Evolutionary conservation across 2,797 vertebrate genomes (phyloP).

Genomic region (Coregonus suidteri): DNA sequence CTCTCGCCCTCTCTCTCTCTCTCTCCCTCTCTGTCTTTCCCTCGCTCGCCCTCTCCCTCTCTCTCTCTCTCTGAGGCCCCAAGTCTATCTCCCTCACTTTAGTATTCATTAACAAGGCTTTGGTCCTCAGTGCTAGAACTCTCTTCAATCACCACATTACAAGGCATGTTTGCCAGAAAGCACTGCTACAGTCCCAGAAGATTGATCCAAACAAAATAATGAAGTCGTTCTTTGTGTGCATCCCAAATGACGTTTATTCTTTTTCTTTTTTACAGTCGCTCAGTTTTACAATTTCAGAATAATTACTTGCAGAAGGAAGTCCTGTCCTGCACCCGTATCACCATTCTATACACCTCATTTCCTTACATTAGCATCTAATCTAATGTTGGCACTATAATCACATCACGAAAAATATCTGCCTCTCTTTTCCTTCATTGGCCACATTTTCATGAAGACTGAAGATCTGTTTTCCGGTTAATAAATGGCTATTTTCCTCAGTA

Average conservation of each 20-base stretch:
- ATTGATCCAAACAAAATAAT: not conserved
- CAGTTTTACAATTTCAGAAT: not conserved
- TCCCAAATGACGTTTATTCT: too few species aligned
- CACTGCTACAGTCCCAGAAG: too few species aligned
- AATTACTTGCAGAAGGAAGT: not conserved
- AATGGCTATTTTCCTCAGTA: slow-evolving; percentile 3
- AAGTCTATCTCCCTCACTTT: too few species aligned
- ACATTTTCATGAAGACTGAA: not conserved
- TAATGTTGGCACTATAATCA: slow-evolving; percentile 1
- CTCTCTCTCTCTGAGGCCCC: too few species aligned
- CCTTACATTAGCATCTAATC: not conserved
- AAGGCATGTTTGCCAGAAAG: too few species aligned
- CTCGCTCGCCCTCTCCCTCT: too few species aligned
- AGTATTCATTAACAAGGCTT: too few species aligned
- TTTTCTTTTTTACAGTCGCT: not conserved
- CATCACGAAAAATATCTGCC: not conserved
- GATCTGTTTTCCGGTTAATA: not conserved
- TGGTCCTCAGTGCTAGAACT: too few species aligned
- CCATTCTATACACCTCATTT: not conserved
- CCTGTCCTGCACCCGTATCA: not conserved
- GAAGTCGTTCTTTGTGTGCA: too few species aligned
- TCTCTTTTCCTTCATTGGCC: not conserved
- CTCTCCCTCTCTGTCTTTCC: too few species aligned
- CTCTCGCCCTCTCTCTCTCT: too few species aligned
- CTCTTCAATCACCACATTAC: too few species aligned